These are phyloP conservation scores for Pan paniscus DNA, from an alignment of 2,113 vertebrate genomes.

Conservation along the genomic window DNA sequence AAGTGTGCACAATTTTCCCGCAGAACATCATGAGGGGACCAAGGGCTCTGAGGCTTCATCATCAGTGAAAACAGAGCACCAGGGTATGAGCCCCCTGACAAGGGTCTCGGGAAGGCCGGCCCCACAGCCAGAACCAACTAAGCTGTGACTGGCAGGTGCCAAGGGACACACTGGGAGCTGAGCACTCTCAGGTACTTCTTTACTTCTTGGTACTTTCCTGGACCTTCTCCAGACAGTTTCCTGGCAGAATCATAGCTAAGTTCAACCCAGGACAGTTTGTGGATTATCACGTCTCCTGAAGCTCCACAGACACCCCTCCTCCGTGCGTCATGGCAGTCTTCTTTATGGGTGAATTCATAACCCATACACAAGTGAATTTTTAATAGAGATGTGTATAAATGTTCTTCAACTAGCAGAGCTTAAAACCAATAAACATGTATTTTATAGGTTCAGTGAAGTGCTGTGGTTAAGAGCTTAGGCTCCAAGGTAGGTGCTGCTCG, in stretches of 20 bases:
- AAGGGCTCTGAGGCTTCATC: not conserved
- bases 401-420: not conserved
- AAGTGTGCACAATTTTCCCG: not conserved
- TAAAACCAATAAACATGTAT: not conserved
- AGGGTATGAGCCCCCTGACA: not conserved
- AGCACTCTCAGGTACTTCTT: not conserved
- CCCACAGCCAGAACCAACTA: not conserved
- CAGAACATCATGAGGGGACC: not conserved
- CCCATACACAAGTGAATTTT: not conserved
- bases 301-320: not conserved
- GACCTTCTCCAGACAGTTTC: not conserved
- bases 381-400: not conserved
- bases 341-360: not conserved
- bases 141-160: not conserved
- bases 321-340: not conserved
- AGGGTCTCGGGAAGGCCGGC: not conserved
- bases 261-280: constrained; percentile 31
- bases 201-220: not conserved
- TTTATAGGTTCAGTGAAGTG: not conserved
- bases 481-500: not conserved
- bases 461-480: not conserved
- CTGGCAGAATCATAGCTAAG: not conserved
- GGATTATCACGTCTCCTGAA: not conserved
- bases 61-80: not conserved
- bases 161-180: not conserved